phyloP scores from a whole-genome alignment of 1,140 invertebrate species.

The Pteromalus puparum region DNA sequence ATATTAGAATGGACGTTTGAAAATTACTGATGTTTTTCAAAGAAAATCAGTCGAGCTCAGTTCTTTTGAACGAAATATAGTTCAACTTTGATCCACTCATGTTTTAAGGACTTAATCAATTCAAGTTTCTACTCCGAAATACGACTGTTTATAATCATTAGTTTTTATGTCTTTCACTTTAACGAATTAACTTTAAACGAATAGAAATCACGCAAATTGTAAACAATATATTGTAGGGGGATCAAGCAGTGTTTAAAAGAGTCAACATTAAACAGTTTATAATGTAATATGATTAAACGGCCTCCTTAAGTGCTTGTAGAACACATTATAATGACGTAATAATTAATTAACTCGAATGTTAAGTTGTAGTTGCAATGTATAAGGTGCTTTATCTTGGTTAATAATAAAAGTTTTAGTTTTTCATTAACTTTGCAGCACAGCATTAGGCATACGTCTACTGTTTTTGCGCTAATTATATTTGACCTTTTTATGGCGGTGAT shows the following conservation, averaged over 20 bases:
- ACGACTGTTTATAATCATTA: slow-evolving; percentile 20
- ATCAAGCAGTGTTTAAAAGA: not conserved
- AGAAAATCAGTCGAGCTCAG: slow-evolving; percentile 30
- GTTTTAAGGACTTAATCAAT: slow-evolving; percentile 34
- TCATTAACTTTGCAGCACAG: slow-evolving; percentile 23
- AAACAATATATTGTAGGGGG: not conserved
- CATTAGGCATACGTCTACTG: not conserved
- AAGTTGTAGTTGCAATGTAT: slow-evolving; percentile 28
- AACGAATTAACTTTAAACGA: not conserved
- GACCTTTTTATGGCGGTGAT: slow-evolving; percentile 32
- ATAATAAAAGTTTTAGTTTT: slow-evolving; percentile 42
- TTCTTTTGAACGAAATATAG: slow-evolving; percentile 15
- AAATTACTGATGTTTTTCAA: slow-evolving; percentile 27
- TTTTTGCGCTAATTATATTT: slow-evolving; percentile 23
- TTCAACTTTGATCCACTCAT: not conserved
- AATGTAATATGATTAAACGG: not conserved
- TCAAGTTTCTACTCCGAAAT: slow-evolving; percentile 27
- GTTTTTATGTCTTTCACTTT: slow-evolving; percentile 24
- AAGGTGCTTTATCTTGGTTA: slow-evolving; percentile 45
- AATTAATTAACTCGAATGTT: slow-evolving; percentile 29
- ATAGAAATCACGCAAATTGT: not conserved
- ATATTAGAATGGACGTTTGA: slow-evolving; percentile 45
- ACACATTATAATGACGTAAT: slow-evolving; percentile 22
- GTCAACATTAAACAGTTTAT: not conserved
- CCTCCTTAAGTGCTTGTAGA: not conserved